Evolutionary conservation across 2,797 vertebrate genomes (phyloP), one percentile per base, ranked within the genome.

Genomic region (Sardinella longiceps): DNA sequence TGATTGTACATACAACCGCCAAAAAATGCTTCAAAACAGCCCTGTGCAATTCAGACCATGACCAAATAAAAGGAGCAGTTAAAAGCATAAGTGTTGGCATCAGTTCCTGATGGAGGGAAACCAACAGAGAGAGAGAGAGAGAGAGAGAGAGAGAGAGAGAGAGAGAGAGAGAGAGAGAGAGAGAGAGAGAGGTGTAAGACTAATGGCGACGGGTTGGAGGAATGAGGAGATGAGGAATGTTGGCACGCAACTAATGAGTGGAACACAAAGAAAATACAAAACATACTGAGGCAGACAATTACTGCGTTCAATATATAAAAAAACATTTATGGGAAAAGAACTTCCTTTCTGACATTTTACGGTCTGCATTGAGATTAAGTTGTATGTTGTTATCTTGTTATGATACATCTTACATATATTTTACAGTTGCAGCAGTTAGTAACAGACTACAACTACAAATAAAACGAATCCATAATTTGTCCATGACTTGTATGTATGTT

Each of bases 201-300:
- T 74, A 39, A 74, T 74, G 30, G 33, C 11, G 25, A 25, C 12
- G 7, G 43, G 43, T 14, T 2, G 60, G 60, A 66, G 23, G 56
- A 60, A 60, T 28, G 56, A 60, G 56, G 56, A 25, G 56, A 82
- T 74, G 74, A 30, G 30, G 66, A 74, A 74, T 74, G 66, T 74
- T 74, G 66, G 66, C 66, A 74, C 30, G 18, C 14, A 74, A 15
- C 11, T 37, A 74, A 74, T 85, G 10, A 85, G 84, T 37, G 43
- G 30, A 74, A 77, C 5, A 43, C 9, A 28, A 28, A 50, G 20
- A 23, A 74, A 14, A 74, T 23, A 33, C 30, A 74, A 74, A 74
- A 74, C 66, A 74, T 30, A 74, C 66, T 5, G 66, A 74, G 66
- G 66, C 66, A 74, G 2, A 15, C 66, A 74, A 74, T 37, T 37